These are phyloP conservation scores for Acleris literana DNA, from an alignment of 2,888 invertebrate genomes.

Conservation along the genomic window DNA sequence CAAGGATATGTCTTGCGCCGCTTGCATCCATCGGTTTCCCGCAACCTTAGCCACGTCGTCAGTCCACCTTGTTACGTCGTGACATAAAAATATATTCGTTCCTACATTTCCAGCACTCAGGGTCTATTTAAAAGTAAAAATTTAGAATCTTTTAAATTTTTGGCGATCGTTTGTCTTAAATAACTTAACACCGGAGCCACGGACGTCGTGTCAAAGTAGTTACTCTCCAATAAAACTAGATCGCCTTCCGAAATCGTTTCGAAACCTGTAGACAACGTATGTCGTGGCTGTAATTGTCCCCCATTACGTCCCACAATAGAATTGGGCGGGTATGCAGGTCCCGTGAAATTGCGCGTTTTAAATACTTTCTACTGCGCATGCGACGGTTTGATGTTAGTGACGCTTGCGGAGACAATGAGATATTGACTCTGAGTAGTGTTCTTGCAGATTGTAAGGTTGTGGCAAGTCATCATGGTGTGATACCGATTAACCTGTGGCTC, in stretches of 20 bases:
- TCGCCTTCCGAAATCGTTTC: constrained; percentile 31
- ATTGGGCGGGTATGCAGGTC: constrained; percentile 73
- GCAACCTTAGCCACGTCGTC: no score
- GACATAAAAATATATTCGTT: no score
- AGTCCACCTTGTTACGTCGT: no score
- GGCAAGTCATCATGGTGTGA: constrained; percentile 2
- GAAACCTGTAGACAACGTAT: constrained; percentile 41
- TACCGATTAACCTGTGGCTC: neutral
- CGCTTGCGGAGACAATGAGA: constrained; percentile 32
- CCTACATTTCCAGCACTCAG: no score
- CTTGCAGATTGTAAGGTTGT: constrained; percentile 16
- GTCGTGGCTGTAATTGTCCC: constrained; percentile 65
- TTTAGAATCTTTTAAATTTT: neutral
- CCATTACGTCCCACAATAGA: constrained; percentile 78
- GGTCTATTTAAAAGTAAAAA: no score
- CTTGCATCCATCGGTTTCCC: no score
- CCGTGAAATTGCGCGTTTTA: constrained; percentile 80
- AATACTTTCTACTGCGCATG: constrained; percentile 71
- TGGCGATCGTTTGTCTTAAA: neutral
- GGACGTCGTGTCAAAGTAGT: constrained; percentile 25
- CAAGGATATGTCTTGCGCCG: no score
- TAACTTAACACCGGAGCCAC: neutral
- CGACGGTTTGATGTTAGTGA: constrained; percentile 29
- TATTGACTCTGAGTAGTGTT: constrained; percentile 26
- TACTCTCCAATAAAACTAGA: constrained; percentile 22